Conservation (phyloP, 2,888 invertebrate species). For the Drosophila affinis region DNA sequence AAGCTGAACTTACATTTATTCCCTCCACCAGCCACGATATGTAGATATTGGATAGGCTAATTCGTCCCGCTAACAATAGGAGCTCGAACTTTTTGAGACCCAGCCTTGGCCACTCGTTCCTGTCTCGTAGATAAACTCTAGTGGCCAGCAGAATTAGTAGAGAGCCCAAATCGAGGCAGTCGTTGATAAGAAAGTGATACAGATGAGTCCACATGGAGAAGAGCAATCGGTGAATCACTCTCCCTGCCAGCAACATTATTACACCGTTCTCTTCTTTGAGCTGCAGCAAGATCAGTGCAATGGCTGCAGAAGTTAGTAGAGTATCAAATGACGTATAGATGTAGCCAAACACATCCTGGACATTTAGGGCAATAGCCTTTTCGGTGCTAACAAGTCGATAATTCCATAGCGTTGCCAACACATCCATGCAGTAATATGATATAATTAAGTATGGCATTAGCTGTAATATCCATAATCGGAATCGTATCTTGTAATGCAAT, state of each 20-base stretch:
- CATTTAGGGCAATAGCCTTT: too few relatives aligned
- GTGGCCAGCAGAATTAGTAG: conserved; percentile 40
- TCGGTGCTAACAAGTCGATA: background rate
- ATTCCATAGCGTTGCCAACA: background rate
- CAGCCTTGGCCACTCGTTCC: background rate
- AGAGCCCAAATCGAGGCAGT: conserved; percentile 39
- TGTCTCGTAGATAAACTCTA: conserved; percentile 4
- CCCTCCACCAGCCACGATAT: conserved; percentile 20
- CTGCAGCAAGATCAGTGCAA: background rate
- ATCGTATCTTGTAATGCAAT: background rate
- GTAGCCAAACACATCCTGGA: conserved; percentile 2
- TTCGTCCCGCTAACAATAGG: conserved; percentile 14
- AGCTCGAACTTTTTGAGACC: background rate
- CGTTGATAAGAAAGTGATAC: conserved; percentile 19
- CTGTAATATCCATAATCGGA: background rate
- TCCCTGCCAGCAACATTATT: conserved; percentile 36
- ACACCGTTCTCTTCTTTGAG: conserved; percentile 17
- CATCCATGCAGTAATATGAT: conserved; percentile 15
- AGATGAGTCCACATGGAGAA: conserved; percentile 22
- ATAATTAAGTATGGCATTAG: conserved; percentile 31
- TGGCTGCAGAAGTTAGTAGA: background rate
- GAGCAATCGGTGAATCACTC: conserved; percentile 13
- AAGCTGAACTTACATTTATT: conserved; percentile 5
- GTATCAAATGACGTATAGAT: conserved; percentile 30
- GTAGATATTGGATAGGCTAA: conserved; percentile 12